Conservation (phyloP, 2,113 vertebrate species). For the Paramisgurnus dabryanus region DNA sequence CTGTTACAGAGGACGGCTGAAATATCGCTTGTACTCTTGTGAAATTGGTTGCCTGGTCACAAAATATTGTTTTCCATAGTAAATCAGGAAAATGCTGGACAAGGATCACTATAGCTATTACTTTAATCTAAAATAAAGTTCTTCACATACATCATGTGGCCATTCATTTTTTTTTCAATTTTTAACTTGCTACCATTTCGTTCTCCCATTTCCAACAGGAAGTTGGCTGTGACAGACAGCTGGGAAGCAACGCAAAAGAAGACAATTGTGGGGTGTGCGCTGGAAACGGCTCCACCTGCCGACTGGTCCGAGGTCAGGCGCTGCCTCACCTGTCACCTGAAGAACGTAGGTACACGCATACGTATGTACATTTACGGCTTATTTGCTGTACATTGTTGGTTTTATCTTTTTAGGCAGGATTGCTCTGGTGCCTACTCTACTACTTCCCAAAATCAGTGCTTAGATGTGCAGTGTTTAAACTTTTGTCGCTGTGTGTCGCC, state of each 20-base stretch:
- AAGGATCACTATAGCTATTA: no score
- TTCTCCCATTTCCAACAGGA: slow-evolving; percentile 74
- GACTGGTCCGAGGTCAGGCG: slow-evolving; percentile 88
- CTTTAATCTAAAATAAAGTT: no score
- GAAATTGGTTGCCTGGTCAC: neutral
- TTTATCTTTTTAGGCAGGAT: neutral
- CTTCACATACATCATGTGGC: no score
- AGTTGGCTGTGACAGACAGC: slow-evolving; percentile 89
- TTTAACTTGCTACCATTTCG: no score
- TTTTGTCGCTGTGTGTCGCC: no score
- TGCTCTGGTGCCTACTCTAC: neutral
- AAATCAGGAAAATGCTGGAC: neutral
- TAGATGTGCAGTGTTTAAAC: no score
- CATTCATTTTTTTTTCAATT: no score
- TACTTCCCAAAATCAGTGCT: no score
- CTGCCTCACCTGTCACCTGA: slow-evolving; percentile 82
- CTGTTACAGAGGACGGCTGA: neutral
- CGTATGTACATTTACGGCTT: slow-evolving; percentile 2
- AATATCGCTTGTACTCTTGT: neutral
- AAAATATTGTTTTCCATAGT: neutral
- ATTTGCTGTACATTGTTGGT: neutral
- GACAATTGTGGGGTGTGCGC: slow-evolving; percentile 91
- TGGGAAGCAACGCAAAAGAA: slow-evolving; percentile 85
- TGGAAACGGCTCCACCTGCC: slow-evolving; percentile 86
- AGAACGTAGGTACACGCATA: slow-evolving; percentile 78